Conservation (phyloP, 2,888 invertebrate species). For the Tetramorium bicarinatum region DNA sequence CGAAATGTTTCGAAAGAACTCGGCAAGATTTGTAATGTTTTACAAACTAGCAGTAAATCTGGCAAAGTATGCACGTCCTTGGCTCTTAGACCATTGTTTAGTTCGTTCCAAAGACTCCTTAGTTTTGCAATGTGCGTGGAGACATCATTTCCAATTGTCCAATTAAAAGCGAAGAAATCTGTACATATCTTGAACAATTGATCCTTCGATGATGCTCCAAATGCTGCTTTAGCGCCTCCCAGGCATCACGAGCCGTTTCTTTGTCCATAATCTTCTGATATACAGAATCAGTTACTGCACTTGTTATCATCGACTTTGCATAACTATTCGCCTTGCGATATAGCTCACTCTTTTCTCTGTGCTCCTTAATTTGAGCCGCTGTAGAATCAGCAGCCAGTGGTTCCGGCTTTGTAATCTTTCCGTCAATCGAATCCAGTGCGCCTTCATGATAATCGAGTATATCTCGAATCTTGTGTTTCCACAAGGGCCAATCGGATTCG, state of each 20-base stretch:
- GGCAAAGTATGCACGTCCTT: background rate
- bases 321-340: constrained; percentile 7
- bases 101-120: background rate
- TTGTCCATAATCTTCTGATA: constrained; percentile 6
- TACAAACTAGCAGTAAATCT: background rate
- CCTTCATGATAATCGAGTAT: constrained; percentile 1
- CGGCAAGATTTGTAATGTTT: background rate
- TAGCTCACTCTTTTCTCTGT: background rate
- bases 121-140: background rate
- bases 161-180: background rate
- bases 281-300: background rate
- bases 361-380: background rate
- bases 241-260: background rate
- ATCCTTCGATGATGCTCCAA: background rate
- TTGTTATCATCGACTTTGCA: background rate
- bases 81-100: background rate
- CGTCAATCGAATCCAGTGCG: background rate
- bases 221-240: background rate
- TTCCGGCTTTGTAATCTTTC: background rate
- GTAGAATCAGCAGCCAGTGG: background rate
- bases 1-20: background rate
- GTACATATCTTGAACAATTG: constrained; percentile 1
- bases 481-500: background rate
- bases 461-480: background rate
- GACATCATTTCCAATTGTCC: background rate